A percentile compares a stretch with the other conserved stretches of the same genome.
Conservation (phyloP, 92 coral and sea anemone species). For the Metridium senile region DNA sequence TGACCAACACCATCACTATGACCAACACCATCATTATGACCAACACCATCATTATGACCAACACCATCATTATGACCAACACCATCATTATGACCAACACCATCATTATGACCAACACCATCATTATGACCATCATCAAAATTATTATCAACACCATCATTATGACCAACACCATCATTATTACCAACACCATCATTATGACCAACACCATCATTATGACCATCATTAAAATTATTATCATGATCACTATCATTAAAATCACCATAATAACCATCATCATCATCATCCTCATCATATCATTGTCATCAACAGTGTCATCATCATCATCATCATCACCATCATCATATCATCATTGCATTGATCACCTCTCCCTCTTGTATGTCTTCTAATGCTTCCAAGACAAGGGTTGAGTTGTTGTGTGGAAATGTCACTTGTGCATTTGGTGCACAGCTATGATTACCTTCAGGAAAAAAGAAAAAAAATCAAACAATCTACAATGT, state of each 20-base stretch:
- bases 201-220: not conserved
- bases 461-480: constrained; percentile 13
- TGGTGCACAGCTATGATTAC: constrained; percentile 86
- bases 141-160: too few relatives aligned
- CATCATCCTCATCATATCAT: not conserved
- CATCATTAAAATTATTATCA: not conserved
- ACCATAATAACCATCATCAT: not conserved
- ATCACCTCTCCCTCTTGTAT: constrained; percentile 72
- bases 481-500: too few relatives aligned
- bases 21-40: not conserved
- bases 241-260: not conserved
- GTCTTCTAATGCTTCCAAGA: constrained; percentile 61
- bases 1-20: not conserved
- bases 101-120: not conserved
- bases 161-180: not conserved
- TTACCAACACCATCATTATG: not conserved
- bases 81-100: not conserved
- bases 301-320: not conserved
- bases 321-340: not conserved
- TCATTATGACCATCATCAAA: not conserved
- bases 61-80: not conserved
- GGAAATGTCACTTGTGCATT: constrained; percentile 89
- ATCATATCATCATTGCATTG: not conserved
- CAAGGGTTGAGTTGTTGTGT: constrained; percentile 70
- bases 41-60: not conserved